A percentile compares a stretch with the other conserved stretches of the same genome.
Evolutionary conservation across 2,113 vertebrate species (phyloP).

Genomic region (Pelmatolapia mariae): DNA sequence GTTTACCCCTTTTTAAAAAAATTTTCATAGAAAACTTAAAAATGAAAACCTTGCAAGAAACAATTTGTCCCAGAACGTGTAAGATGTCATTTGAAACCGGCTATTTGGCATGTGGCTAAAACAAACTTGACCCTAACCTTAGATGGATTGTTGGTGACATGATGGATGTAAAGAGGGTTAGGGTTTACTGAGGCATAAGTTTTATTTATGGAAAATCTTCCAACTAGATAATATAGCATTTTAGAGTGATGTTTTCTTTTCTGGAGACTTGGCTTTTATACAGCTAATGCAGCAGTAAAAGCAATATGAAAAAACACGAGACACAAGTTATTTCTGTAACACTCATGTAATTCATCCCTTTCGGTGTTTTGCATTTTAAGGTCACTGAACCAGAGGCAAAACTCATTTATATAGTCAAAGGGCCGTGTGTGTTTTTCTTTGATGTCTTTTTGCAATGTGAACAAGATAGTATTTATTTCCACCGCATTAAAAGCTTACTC

Average conservation of each 20-base stretch:
- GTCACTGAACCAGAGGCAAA: neutral
- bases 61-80: neutral
- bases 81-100: neutral
- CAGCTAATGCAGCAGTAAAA: neutral
- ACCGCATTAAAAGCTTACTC: constrained; percentile 40
- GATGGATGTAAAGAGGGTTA: neutral
- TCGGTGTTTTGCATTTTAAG: neutral
- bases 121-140: neutral
- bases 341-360: neutral
- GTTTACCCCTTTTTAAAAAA: neutral
- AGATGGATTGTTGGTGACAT: neutral
- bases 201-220: constrained; percentile 3
- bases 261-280: neutral
- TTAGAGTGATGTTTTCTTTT: neutral
- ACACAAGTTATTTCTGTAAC: neutral
- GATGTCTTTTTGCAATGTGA: constrained; percentile 25
- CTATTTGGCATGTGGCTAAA: neutral
- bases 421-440: neutral
- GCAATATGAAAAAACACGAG: neutral
- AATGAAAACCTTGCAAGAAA: neutral
- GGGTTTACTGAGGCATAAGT: neutral
- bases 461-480: constrained; percentile 31
- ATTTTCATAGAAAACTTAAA: neutral
- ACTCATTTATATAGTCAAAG: neutral
- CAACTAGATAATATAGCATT: neutral